Evolutionary conservation across 2,888 invertebrate genomes (phyloP).

Genomic region (Venusia cambrica): DNA sequence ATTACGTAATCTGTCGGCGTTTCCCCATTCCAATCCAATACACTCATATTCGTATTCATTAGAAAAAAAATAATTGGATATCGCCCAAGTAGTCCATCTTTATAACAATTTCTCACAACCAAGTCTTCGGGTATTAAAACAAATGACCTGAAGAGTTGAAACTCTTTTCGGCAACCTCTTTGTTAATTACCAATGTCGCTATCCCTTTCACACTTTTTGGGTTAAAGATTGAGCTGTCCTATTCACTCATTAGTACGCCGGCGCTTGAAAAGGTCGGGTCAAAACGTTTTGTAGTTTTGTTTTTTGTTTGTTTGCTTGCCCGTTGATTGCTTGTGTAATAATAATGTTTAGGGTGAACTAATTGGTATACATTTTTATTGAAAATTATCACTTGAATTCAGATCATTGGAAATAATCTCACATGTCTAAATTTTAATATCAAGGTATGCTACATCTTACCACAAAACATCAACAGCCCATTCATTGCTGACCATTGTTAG

Average conservation of each 20-base stretch:
- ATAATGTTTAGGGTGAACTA: constrained; percentile 72
- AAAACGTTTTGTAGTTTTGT: constrained; percentile 61
- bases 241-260: constrained; percentile 41
- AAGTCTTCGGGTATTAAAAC: constrained; percentile 54
- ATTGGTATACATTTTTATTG: constrained; percentile 77
- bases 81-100: constrained; percentile 31
- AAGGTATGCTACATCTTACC: too few relatives aligned
- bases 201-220: constrained; percentile 32
- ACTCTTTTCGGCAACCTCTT: constrained; percentile 73
- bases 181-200: constrained; percentile 60
- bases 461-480: too few relatives aligned
- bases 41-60: constrained; percentile 25
- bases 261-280: constrained; percentile 75
- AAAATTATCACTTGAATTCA: constrained; percentile 48
- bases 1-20: constrained; percentile 12
- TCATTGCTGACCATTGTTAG: too few relatives aligned
- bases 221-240: constrained; percentile 31
- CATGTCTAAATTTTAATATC: too few relatives aligned
- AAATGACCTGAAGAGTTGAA: constrained; percentile 58
- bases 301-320: constrained; percentile 59
- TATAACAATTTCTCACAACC: constrained; percentile 55
- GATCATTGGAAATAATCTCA: too few relatives aligned
- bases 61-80: constrained; percentile 34
- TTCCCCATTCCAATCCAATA: constrained; percentile 22
- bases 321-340: constrained; percentile 72